phyloP scores from a whole-genome alignment of 2,797 vertebrate species.

The Coendou prehensilis region DNA sequence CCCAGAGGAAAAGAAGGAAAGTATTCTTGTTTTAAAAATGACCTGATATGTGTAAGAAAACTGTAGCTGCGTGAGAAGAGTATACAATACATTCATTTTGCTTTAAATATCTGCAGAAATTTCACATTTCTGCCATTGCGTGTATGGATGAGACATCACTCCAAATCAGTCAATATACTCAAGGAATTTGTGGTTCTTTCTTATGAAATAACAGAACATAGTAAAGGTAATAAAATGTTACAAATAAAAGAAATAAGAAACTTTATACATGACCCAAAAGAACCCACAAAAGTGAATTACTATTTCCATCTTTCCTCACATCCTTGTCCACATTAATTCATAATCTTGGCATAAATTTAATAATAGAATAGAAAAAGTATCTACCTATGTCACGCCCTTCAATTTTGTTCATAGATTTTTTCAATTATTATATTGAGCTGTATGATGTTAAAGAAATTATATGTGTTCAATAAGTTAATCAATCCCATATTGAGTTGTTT shows the following conservation, averaged over 20 bases:
- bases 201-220: constrained; percentile 53
- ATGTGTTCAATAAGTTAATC: background rate
- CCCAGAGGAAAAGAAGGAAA: constrained; percentile 47
- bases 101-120: constrained; percentile 55
- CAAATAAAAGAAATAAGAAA: constrained; percentile 15
- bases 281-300: background rate
- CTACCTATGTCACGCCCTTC: background rate
- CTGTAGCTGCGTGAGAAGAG: background rate
- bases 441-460: constrained; percentile 11
- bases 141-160: background rate
- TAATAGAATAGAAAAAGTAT: background rate
- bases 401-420: constrained; percentile 41
- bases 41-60: constrained; percentile 54
- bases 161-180: constrained; percentile 48
- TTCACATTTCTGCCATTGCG: constrained; percentile 19
- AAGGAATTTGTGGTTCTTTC: constrained; percentile 38
- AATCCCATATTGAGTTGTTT: background rate
- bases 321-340: background rate
- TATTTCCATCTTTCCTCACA: background rate
- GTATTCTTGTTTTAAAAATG: constrained; percentile 26
- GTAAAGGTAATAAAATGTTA: constrained; percentile 20
- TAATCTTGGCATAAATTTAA: constrained; percentile 44
- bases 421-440: background rate
- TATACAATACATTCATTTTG: constrained; percentile 5
- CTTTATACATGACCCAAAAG: background rate